Evolutionary conservation across 1,140 invertebrate species (phyloP), one percentile per base, ranked within the genome.

Genomic region (Papilio helenus): DNA sequence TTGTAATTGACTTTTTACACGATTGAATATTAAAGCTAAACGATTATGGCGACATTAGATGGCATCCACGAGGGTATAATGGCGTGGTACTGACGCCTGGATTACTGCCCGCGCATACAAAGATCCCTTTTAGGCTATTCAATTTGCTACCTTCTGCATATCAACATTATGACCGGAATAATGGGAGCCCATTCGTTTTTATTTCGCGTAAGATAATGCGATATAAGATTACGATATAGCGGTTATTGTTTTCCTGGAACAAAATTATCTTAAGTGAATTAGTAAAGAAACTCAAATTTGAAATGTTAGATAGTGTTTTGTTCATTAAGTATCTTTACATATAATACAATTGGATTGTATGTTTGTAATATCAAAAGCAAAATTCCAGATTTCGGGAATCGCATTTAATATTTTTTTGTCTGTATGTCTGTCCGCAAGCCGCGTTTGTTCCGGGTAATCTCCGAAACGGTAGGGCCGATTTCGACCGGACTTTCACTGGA

Each of bases 1-100:
- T 86, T 88, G 86, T 92, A 91, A 93, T 92, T 93, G 90, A 91
- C 88, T 92, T 92, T 91, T 87, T 87, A 83, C 85, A 86, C 82
- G 78, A 65, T 65, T 61, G 58, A 77, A 77, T 61, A 65, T 61
- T 74, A 51, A 29, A 58, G 49, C 79, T 68, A 79, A 79, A 79
- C 65, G 73, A 79, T 77, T 76, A 79, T 82, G 71, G 78, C 78
- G 44, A 77, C 81, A 82, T 74, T 79, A 72, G 76, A 82, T 71
- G 79, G 39, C 72, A 82, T 73, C 71, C 79, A 61, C 51, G 68
- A 72, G 72, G 39, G 72, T 81, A 44, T 81, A 79, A 82, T 51
- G 76, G 65, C 65, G 49, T 80, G 81, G 80, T 72, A 79, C 74
- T 73, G 81, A 82, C 76, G 79, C 79, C 74, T 42, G 81, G 81